These are phyloP conservation scores for Zaprionus capensis DNA, from an alignment of 1,140 invertebrate species.

Conservation along the genomic window DNA sequence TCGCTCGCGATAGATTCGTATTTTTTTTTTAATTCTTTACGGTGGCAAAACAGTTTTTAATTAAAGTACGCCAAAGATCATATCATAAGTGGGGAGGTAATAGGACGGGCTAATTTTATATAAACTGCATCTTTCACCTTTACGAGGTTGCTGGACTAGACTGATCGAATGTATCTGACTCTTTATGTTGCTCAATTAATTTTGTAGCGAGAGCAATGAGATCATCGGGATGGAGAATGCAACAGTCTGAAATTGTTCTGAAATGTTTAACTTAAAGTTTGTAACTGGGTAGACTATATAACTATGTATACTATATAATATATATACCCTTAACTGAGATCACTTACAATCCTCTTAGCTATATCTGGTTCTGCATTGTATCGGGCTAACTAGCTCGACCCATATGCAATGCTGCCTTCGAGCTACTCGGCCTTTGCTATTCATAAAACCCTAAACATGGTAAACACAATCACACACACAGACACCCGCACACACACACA, in stretches of 20 bases:
- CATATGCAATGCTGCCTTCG: constrained; percentile 32
- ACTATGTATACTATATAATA: no score
- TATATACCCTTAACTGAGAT: not conserved
- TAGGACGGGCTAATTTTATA: no score
- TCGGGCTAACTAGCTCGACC: constrained; percentile 7
- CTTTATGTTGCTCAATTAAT: not conserved
- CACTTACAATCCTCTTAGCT: not conserved
- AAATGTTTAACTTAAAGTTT: not conserved
- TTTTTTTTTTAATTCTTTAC: constrained; percentile 1
- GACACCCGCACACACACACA: constrained; percentile 28
- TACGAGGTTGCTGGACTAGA: not conserved
- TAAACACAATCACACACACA: constrained; percentile 9
- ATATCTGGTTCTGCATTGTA: not conserved
- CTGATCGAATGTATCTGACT: no score
- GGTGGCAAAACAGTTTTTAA: constrained; percentile 11
- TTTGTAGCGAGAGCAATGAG: not conserved
- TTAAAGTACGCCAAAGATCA: not conserved
- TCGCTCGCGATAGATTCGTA: not conserved
- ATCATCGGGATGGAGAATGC: not conserved
- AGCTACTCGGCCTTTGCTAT: constrained; percentile 40
- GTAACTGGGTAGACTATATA: not conserved
- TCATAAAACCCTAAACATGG: constrained; percentile 37
- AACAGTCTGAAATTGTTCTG: not conserved
- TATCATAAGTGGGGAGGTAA: not conserved
- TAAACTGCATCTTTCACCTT: constrained; percentile 2